Conservation (phyloP, 2,888 invertebrate genomes). For the Nymphalis urticae region DNA sequence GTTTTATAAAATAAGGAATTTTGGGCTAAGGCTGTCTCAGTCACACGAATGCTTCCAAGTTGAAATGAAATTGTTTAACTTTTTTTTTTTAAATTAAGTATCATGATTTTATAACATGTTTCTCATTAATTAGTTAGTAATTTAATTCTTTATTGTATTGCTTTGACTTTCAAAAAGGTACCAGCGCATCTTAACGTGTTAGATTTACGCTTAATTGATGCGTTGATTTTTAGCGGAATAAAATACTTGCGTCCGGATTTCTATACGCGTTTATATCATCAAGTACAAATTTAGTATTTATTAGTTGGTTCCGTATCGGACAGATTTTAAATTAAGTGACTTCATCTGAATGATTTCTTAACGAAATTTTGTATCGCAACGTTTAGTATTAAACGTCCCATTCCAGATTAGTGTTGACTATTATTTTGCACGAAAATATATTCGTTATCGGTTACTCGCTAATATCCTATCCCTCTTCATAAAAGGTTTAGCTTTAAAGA, state of each 20-base stretch:
- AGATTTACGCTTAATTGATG: constrained; percentile 49
- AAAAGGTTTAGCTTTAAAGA: constrained; percentile 80
- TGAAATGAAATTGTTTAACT: constrained; percentile 46
- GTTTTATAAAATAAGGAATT: constrained; percentile 38
- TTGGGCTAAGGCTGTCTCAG: constrained; percentile 59
- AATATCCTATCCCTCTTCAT: constrained; percentile 55
- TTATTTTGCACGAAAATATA: constrained; percentile 40
- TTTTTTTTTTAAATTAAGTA: constrained; percentile 53
- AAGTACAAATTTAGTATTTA: constrained; percentile 76
- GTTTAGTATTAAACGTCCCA: constrained; percentile 61
- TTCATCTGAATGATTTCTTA: constrained; percentile 12
- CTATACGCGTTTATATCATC: constrained; percentile 60
- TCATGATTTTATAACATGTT: constrained; percentile 68
- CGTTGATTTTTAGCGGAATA: constrained; percentile 50
- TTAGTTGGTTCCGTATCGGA: constrained; percentile 44
- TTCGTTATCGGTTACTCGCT: constrained; percentile 65
- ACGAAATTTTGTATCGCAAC: constrained; percentile 3
- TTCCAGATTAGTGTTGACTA: constrained; percentile 48
- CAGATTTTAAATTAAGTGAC: constrained; percentile 46
- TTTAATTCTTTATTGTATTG: constrained; percentile 66
- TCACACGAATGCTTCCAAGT: constrained; percentile 74
- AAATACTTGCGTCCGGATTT: constrained; percentile 65
- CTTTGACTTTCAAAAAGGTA: constrained; percentile 52
- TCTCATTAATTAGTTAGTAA: constrained; percentile 72
- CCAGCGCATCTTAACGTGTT: constrained; percentile 44